Evolutionary conservation across 1,140 invertebrate genomes (phyloP), one percentile per base, ranked within the genome.

Genomic region (Drosophila watanabei): DNA sequence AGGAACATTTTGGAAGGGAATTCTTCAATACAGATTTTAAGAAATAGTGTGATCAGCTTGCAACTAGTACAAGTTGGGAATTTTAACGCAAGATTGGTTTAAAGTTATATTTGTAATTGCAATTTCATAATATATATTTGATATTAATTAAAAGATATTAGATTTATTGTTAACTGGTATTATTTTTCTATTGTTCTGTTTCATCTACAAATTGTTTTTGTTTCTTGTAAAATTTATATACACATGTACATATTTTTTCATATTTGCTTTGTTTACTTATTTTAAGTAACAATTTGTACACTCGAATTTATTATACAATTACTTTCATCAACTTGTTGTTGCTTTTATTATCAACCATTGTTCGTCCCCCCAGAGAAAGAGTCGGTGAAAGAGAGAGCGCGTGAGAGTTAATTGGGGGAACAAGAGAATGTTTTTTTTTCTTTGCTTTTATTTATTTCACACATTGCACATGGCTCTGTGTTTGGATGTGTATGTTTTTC

Each of bases 221-320:
- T 28, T n/a, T 49, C 10, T 3, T 11, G 7, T 7, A 13, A 14
- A 35, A 33, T 24, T 24, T 1, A 24, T 9, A 51, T 33, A 43
- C 35, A 30, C 14, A 51, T 41, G 7, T 11, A 35, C 14, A 49
- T 43, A n/a, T 16, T 24, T 45, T 14, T 37, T 20, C 24, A 24
- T 46, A 37, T 58, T 28, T 33, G 11, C 60, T 59, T 57, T 16
- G 64, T 13, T 63, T 39, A n/a, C 10, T 4, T 32, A 48, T 33
- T 48, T 39, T 11, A 37, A 10, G 11, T 30, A 20, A 39, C 16
- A 37, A 33, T 41, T 68, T 69, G 10, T 28, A 28, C 20, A 9
- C 8, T 35, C 20, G 6, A 43, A 68, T 62, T 78, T 70, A 79
- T 84, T 84, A 80, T 80, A 83, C 46, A 84, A 73, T 61, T 73